Conservation (phyloP, 2,113 vertebrate genomes). For the Pantherophis guttatus region DNA sequence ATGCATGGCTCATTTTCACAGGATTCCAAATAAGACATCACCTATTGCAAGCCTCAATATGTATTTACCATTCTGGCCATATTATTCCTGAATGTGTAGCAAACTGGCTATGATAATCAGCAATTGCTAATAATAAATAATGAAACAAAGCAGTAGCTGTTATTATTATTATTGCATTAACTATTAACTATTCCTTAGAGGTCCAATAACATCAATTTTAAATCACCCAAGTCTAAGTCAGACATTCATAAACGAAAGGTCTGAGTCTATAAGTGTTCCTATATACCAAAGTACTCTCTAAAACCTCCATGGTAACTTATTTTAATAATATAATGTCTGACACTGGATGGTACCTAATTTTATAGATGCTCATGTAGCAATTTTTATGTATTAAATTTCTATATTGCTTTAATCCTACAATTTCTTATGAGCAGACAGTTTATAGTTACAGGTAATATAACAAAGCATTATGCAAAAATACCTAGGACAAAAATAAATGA, state of each 20-base stretch:
- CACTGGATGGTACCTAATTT: not conserved
- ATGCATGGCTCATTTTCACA: not conserved
- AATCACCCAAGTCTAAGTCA: not conserved
- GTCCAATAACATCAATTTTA: not conserved
- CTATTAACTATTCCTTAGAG: not conserved
- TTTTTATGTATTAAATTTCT: not conserved
- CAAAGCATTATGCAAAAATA: not conserved
- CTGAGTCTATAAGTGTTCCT: not conserved
- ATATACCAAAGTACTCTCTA: not conserved
- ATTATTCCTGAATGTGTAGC: not conserved
- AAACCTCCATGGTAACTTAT: not conserved
- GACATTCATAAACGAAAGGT: not conserved
- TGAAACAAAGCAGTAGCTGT: not conserved
- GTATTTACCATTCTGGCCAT: not conserved
- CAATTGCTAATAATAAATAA: not conserved
- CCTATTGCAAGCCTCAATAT: not conserved
- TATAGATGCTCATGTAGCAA: not conserved
- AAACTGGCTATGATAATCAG: not conserved
- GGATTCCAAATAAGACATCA: not conserved
- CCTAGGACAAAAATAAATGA: not conserved
- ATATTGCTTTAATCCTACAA: not conserved
- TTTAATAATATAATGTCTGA: not conserved
- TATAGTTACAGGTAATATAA: not conserved
- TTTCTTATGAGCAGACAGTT: not conserved
- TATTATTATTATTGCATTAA: not conserved